Base-by-base conservation (phyloP, 2,113 vertebrate genomes). In the Cairina moschata region DNA sequence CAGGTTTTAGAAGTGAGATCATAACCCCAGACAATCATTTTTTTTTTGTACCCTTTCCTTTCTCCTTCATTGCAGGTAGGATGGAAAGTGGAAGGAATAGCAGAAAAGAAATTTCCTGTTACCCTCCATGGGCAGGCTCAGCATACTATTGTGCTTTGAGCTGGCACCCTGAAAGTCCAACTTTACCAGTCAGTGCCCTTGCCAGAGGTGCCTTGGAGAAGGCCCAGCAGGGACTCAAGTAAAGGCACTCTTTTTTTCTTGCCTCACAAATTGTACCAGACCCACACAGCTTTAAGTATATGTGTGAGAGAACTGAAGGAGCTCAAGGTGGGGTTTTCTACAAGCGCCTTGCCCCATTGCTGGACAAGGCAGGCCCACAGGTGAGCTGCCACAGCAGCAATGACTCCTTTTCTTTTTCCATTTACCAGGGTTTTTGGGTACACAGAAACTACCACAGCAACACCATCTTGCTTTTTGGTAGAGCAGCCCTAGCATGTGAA, bases 261-360 rank as follows among this genome's bases (percentile, higher is more conserved):
- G 15, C 29, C 52, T 23, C 82, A 40, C 12, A 76, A 20, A 55
- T 13, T 1, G 0, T 55, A 59, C 17, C 36, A 83, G 67, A 54
- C 4, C 9, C 42, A 23, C 3, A 1, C 2, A 46, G 56, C 17
- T 77, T 59, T 59, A 28, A 48, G 28, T 13, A 28, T 8, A 62
- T 7, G 38, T 0, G 3, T 15, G 36, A 34, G 36, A 59, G 6
- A 13, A 3, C 3, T 54, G 56, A 59, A 54, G 40, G 10, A 18
- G 3, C 25, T 62, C 28, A 25, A 26, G 28, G 32, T 0, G 0
- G 11, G 13, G 3, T 58, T 74, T 86, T 31, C 67, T 63, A 8
- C 0, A 0, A 58, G 15, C 5, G 1, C 22, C 18, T 48, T 58
- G 28, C 9, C 11, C 20, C 9, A 4, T 13, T 28, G 71, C 25